A percentile compares a stretch with the other conserved stretches of the same genome.
These are phyloP conservation scores for Tragelaphus buxtoni DNA, from an alignment of 2,113 vertebrate genomes.

Conservation along the genomic window DNA sequence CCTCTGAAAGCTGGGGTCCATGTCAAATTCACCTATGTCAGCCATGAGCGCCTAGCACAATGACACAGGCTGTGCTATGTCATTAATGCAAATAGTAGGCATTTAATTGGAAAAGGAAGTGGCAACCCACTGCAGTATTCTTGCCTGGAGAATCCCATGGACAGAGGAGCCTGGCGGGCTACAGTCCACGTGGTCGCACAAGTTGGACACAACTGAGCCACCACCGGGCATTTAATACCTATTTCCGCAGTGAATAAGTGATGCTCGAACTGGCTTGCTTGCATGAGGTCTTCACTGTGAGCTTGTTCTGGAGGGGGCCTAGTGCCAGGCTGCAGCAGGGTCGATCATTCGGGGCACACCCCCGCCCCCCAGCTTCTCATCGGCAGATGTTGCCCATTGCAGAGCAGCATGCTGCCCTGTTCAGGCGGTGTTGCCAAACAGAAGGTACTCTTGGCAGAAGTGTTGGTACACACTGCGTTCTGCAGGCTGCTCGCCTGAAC, in stretches of 20 bases:
- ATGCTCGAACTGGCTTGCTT: background rate
- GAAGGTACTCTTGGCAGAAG: conserved; percentile 51
- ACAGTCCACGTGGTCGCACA: background rate
- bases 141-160: background rate
- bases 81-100: background rate
- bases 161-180: background rate
- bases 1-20: background rate
- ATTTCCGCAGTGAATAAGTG: background rate
- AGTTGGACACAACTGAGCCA: background rate
- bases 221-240: background rate
- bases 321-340: accelerated
- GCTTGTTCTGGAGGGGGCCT: background rate
- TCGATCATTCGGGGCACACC: background rate
- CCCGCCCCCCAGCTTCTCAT: background rate
- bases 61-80: too few species aligned
- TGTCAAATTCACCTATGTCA: background rate
- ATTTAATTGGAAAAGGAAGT: background rate
- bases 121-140: background rate
- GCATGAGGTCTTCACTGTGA: background rate
- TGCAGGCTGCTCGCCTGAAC: background rate
- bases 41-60: background rate
- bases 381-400: conserved; percentile 22
- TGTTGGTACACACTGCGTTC: background rate
- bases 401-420: background rate
- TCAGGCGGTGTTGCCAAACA: conserved; percentile 16